Conservation (phyloP, 2,888 invertebrate species). For the Cantharis nigra region DNA sequence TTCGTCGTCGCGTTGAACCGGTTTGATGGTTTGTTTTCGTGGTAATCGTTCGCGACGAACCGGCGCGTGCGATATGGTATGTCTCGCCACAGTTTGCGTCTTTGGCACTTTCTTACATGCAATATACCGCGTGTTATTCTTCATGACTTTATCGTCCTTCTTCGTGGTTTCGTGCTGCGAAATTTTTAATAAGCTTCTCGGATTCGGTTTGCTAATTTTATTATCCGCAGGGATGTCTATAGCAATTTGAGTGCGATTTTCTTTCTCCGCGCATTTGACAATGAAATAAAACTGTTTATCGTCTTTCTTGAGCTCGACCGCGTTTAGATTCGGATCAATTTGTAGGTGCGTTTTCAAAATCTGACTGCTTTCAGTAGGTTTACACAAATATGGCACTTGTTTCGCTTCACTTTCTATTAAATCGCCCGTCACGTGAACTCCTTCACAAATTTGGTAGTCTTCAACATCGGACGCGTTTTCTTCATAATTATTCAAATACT, state of each 20-base stretch:
- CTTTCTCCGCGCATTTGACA: conserved; percentile 48
- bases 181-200: conserved; percentile 50
- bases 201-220: conserved; percentile 41
- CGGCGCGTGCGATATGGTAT: conserved; percentile 51
- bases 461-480: conserved; percentile 40
- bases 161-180: conserved; percentile 30
- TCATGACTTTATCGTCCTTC: conserved; percentile 40
- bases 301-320: background rate
- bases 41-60: conserved; percentile 50
- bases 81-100: conserved; percentile 47
- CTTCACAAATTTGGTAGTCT: conserved; percentile 46
- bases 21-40: conserved; percentile 54
- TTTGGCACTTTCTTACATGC: conserved; percentile 45
- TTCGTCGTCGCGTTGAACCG: conserved; percentile 49
- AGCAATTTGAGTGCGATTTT: conserved; percentile 45
- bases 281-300: conserved; percentile 40
- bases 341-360: conserved; percentile 15
- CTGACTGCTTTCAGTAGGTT: conserved; percentile 8
- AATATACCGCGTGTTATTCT: conserved; percentile 21
- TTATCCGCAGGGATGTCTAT: conserved; percentile 21
- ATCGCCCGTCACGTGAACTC: conserved; percentile 44
- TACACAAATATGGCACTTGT: conserved; percentile 5
- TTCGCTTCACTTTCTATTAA: conserved; percentile 14
- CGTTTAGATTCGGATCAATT: background rate
- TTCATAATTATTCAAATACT: conserved; percentile 7